Conservation (phyloP, 2,888 invertebrate species). For the Zonitis immaculata region DNA sequence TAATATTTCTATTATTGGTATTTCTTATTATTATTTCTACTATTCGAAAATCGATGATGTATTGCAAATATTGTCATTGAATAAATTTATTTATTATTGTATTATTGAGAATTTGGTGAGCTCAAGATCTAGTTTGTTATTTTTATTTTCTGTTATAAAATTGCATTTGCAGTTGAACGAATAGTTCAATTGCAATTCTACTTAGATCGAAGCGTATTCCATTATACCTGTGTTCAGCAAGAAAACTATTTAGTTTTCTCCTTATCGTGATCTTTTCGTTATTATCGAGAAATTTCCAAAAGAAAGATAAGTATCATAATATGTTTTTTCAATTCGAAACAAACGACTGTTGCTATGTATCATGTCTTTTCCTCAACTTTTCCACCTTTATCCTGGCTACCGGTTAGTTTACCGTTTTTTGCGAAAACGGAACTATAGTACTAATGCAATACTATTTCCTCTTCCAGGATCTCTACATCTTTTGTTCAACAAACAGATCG, state of each 20-base stretch:
- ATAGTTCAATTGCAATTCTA: background rate
- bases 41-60: background rate
- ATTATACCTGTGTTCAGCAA: too few relatives aligned
- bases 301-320: background rate
- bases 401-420: conserved; percentile 34
- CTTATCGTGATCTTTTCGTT: background rate
- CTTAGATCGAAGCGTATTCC: background rate
- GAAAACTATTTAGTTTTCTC: background rate
- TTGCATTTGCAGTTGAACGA: background rate
- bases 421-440: conserved; percentile 36
- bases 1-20: too few relatives aligned
- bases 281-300: background rate
- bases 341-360: background rate
- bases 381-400: background rate
- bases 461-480: conserved; percentile 30
- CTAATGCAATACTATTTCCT: conserved; percentile 40
- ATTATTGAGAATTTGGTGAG: too few relatives aligned
- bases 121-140: background rate
- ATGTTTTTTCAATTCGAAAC: background rate
- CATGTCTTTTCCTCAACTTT: background rate
- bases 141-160: background rate
- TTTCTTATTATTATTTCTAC: too few relatives aligned
- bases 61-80: too few relatives aligned
- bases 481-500: conserved; percentile 34
- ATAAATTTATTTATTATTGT: too few relatives aligned